Percentiles rank a stretch among this genome's conserved stretches.
phyloP scores from a whole-genome alignment of 2,113 vertebrate species.

The Isurus oxyrinchus region DNA sequence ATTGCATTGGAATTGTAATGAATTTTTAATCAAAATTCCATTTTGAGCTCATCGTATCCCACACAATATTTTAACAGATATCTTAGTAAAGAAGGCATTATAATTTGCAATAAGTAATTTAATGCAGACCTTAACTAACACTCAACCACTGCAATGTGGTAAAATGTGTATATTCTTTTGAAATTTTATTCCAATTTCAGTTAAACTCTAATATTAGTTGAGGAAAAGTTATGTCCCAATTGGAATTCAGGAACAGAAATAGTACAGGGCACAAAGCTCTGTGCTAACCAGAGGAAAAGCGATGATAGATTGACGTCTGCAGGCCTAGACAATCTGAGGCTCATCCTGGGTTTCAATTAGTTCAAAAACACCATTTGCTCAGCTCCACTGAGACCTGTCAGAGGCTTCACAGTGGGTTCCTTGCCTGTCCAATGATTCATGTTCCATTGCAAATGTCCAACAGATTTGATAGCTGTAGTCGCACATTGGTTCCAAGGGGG shows the following conservation, averaged over 20 bases:
- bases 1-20: background rate
- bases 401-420: background rate
- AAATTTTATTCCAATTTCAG: background rate
- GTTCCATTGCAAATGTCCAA: background rate
- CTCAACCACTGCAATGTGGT: background rate
- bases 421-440: slow-evolving; percentile 17
- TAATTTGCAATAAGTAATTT: background rate
- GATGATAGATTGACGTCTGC: background rate
- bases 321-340: background rate
- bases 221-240: background rate
- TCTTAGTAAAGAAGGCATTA: background rate
- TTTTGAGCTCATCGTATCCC: background rate
- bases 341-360: slow-evolving; percentile 27
- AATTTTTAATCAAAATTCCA: background rate
- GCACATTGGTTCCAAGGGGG: background rate
- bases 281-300: background rate
- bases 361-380: slow-evolving; percentile 19
- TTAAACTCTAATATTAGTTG: background rate
- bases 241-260: background rate
- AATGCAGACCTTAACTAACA: background rate
- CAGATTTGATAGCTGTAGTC: background rate
- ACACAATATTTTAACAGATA: background rate
- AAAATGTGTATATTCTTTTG: background rate
- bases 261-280: background rate
- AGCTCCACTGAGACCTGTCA: slow-evolving; percentile 2